A percentile compares a stretch with the other conserved stretches of the same genome.
Conservation (phyloP, 2,797 vertebrate species). For the Chromobotia macracanthus region DNA sequence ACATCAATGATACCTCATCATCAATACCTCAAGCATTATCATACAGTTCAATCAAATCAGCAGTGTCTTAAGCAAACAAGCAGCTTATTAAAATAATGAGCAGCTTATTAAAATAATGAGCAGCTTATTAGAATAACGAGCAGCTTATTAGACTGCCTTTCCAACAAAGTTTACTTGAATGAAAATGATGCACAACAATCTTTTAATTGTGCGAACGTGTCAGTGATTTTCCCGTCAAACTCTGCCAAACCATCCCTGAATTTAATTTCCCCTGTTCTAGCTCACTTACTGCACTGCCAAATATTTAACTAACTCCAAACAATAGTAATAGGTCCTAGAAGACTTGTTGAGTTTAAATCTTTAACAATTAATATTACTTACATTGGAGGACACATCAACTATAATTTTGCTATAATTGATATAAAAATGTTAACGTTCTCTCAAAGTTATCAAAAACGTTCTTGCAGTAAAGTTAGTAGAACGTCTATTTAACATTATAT, state of each 20-base stretch:
- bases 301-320: not conserved
- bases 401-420: too few species aligned
- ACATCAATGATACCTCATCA: not conserved
- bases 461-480: too few species aligned
- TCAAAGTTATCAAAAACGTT: too few species aligned
- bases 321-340: not conserved
- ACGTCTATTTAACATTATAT: too few species aligned
- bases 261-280: not conserved
- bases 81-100: too few species aligned
- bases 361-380: not conserved
- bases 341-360: too few species aligned
- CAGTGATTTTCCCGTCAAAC: not conserved
- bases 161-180: not conserved
- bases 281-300: not conserved
- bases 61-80: too few species aligned
- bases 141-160: not conserved
- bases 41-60: too few species aligned
- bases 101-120: too few species aligned
- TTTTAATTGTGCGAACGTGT: not conserved
- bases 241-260: not conserved
- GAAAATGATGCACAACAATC: not conserved
- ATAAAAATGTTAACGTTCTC: too few species aligned
- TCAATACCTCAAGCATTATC: not conserved
- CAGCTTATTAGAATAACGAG: too few species aligned
- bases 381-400: not conserved